Percentiles rank a stretch among this genome's conserved stretches.
These are phyloP conservation scores for Achlya flavicornis DNA, from an alignment of 2,888 invertebrate species.

Conservation along the genomic window DNA sequence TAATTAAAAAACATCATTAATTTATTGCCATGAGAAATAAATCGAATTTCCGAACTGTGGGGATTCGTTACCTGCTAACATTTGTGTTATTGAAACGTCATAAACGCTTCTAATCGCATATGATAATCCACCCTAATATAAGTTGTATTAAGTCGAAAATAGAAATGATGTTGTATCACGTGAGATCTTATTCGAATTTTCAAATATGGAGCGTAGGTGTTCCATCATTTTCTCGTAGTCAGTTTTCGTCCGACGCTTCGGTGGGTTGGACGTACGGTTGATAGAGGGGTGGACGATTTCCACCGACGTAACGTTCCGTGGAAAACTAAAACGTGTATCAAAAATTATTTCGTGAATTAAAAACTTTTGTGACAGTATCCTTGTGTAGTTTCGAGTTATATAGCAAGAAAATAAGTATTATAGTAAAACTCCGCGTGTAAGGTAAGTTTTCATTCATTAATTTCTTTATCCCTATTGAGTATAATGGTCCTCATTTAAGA, in stretches of 20 bases:
- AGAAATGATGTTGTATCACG: constrained; percentile 22
- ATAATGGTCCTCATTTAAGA: constrained; percentile 29
- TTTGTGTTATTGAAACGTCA: constrained; percentile 36
- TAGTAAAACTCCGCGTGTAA: not conserved
- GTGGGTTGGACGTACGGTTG: constrained; percentile 39
- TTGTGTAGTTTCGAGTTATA: constrained; percentile 10
- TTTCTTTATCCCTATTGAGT: constrained; percentile 5
- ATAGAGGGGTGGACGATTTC: constrained; percentile 18
- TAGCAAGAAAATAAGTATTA: not conserved
- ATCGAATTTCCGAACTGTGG: constrained; percentile 38
- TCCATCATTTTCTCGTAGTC: constrained; percentile 59
- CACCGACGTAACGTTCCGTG: constrained; percentile 28
- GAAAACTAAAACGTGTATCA: constrained; percentile 6
- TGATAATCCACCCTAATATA: constrained; percentile 13
- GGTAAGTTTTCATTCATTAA: constrained; percentile 8
- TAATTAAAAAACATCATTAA: constrained; percentile 52
- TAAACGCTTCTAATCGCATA: constrained; percentile 16
- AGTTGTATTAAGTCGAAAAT: constrained; percentile 8
- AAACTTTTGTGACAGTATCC: constrained; percentile 5
- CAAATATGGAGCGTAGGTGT: constrained; percentile 52
- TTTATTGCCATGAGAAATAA: constrained; percentile 46
- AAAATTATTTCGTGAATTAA: constrained; percentile 12
- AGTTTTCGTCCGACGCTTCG: constrained; percentile 49
- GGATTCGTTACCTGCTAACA: constrained; percentile 59
- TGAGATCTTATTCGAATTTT: constrained; percentile 47